Conservation (phyloP, 2,888 invertebrate species). For the Apomyelois bistriatella region DNA sequence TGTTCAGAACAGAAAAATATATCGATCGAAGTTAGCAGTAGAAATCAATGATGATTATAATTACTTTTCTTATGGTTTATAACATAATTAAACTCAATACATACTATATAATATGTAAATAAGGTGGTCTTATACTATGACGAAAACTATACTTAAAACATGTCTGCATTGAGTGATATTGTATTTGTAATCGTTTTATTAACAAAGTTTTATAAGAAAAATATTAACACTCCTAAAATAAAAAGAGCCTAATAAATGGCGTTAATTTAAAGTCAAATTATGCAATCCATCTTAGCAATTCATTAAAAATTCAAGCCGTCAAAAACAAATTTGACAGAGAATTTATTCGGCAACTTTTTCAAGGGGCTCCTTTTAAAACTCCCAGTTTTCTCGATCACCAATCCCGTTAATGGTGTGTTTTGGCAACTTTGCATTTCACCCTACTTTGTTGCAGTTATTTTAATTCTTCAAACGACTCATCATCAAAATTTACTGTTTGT, state of each 20-base stretch:
- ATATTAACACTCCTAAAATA: too few species aligned
- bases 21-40: too few species aligned
- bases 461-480: constrained; percentile 67
- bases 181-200: too few species aligned
- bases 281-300: constrained; percentile 8
- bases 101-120: too few species aligned
- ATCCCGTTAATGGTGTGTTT: constrained; percentile 33
- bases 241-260: neutral
- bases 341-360: constrained; percentile 10
- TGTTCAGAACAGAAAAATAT: too few species aligned
- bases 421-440: constrained; percentile 37
- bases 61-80: too few species aligned
- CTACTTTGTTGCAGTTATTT: constrained; percentile 48
- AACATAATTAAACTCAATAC: too few species aligned
- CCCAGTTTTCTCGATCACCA: constrained; percentile 25
- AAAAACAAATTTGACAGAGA: constrained; percentile 11
- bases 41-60: too few species aligned
- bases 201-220: too few species aligned
- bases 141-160: too few species aligned
- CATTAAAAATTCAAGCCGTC: constrained; percentile 13
- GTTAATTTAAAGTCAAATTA: constrained; percentile 1
- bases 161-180: too few species aligned
- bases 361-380: constrained; percentile 7
- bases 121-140: too few species aligned
- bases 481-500: constrained; percentile 64